Base-by-base conservation (phyloP, 2,113 vertebrate genomes). In the Esox niger region DNA sequence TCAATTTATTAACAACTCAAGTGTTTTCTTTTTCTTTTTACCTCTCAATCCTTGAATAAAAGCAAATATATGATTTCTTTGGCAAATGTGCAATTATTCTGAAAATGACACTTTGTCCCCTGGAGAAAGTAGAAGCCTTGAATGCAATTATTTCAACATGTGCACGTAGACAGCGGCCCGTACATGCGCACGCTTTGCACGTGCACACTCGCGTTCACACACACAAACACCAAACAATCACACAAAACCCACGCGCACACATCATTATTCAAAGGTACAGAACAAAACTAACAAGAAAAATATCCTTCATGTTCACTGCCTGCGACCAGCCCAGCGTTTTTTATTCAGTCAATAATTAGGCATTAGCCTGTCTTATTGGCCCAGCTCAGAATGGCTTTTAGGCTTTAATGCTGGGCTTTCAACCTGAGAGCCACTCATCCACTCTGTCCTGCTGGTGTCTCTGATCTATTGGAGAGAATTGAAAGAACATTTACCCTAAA, bases 281-380 rank as follows among this genome's bases (percentile, higher is more conserved):
- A 65, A 10, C 13, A n/a, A 26, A 31, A 59, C 57, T n/a, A 31
- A 54, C 46, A 56, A 75, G 0, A 1, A 66, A 61, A 62, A 49
- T 74, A 75, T 79, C 61, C 60, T 78, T 57, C 62, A 64, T 72
- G 54, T 67, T 32, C 66, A 73, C 74, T 71, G 77, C 72, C 69
- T 80, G 62, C 62, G 56, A 63, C 2, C n/a, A 21, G 20, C 9
- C 21, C 10, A 75, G 79, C 84, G 70, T 82, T 88, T 56, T n/a
- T 86, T 73, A 87, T 86, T 87, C 76, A 79, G 80, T 87, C 87
- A 85, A 88, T 87, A 85, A n/a, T n/a, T n/a, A n/a, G n/a, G 86
- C 79, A 85, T 87, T 89, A 87, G 70, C 62, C 69, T 81, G 32
- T 54, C 71, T 82, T 83, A 86, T 83, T 83, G 72, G 83, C 72